Evolutionary conservation across 2,113 vertebrate genomes (phyloP).

Genomic region (Oreochromis niloticus): DNA sequence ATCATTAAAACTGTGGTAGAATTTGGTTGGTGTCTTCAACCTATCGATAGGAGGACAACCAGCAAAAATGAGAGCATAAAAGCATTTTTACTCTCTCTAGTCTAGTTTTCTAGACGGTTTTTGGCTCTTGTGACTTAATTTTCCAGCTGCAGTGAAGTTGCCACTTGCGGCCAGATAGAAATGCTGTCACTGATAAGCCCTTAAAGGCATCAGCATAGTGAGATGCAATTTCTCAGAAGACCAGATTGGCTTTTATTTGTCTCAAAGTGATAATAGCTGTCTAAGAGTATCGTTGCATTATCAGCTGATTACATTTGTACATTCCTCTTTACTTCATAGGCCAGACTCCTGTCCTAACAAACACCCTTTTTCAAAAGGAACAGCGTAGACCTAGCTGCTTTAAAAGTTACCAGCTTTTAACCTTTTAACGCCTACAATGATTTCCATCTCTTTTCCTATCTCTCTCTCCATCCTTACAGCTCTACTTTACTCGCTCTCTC

Average conservation of each 20-base stretch:
- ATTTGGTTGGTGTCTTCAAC: not conserved
- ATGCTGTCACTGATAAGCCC: not conserved
- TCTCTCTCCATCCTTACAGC: not conserved
- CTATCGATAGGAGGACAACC: not conserved
- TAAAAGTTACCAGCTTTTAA: slow-evolving; percentile 51
- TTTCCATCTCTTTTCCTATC: not conserved
- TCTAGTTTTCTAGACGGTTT: not conserved
- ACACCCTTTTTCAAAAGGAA: not conserved
- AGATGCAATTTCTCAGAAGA: not conserved
- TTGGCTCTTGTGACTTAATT: not conserved
- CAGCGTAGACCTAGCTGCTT: not conserved
- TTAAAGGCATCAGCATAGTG: not conserved
- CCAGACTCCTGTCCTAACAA: not conserved
- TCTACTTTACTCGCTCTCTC: not conserved
- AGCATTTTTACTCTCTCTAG: not conserved
- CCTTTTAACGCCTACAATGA: slow-evolving; percentile 51
- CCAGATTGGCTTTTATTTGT: not conserved
- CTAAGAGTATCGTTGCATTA: not conserved
- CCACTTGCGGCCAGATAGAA: not conserved
- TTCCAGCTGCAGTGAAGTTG: not conserved
- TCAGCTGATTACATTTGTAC: not conserved
- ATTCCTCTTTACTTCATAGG: not conserved
- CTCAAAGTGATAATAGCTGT: not conserved
- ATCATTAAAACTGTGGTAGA: not conserved
- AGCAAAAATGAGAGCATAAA: not conserved